A percentile compares a stretch with the other conserved stretches of the same genome.
Conservation (phyloP, 2,888 invertebrate species). For the Diogma glabrata region DNA sequence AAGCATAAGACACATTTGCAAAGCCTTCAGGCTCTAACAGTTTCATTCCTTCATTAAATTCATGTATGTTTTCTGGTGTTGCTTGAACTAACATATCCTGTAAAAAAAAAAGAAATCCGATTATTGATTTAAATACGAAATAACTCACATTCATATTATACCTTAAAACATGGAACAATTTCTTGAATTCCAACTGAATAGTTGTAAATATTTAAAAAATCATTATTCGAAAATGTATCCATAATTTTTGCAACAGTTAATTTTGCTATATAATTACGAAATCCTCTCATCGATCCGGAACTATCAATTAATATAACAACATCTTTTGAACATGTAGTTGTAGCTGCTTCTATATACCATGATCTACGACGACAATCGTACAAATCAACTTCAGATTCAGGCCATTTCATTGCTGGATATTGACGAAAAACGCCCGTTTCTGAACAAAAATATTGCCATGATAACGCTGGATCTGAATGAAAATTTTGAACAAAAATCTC, state of each 20-base stretch:
- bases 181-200: conserved; percentile 62
- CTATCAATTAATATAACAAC: conserved; percentile 89
- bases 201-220: conserved; percentile 87
- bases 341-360: conserved; percentile 96
- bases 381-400: conserved; percentile 49
- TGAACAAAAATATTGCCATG: conserved; percentile 98
- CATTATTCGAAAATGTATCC: conserved; percentile 94
- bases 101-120: background rate
- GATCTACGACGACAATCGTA: conserved; percentile 88
- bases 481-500: conserved; percentile 76
- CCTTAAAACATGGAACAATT: conserved; percentile 72
- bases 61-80: conserved; percentile 68
- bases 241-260: conserved; percentile 80
- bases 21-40: conserved; percentile 56
- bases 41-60: conserved; percentile 58
- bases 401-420: conserved; percentile 76
- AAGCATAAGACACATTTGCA: conserved; percentile 74
- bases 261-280: conserved; percentile 60
- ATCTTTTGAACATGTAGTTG: conserved; percentile 97
- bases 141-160: background rate
- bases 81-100: conserved; percentile 70
- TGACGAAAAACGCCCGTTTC: conserved; percentile 84
- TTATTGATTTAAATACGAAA: background rate
- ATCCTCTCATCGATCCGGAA: conserved; percentile 94
- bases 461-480: conserved; percentile 74